A percentile compares a stretch with the other conserved stretches of the same genome.
Conservation (phyloP, 2,888 invertebrate genomes). For the Homarus gammarus region DNA sequence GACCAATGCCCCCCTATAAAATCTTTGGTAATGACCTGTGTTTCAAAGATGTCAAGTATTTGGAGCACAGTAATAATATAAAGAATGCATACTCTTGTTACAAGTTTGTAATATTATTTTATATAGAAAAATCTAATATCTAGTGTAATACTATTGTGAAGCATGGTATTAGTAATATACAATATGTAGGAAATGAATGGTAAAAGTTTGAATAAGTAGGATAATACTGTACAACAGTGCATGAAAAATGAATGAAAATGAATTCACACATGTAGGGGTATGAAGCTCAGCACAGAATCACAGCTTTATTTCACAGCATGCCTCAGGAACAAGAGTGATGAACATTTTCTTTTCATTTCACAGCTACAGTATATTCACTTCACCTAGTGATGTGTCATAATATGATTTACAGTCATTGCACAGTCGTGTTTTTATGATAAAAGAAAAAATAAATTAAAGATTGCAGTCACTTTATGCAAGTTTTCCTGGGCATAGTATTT, state of each 20-base stretch:
- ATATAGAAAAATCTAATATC: constrained; percentile 32
- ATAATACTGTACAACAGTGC: constrained; percentile 17
- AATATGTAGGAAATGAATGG: constrained; percentile 23
- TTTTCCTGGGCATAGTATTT: no score
- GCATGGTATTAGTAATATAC: constrained; percentile 22
- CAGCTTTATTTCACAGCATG: constrained; percentile 38
- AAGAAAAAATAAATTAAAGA: no score
- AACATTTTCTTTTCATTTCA: not conserved
- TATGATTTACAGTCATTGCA: not conserved
- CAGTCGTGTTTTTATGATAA: no score
- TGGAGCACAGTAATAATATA: constrained; percentile 21
- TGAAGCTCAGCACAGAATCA: constrained; percentile 25
- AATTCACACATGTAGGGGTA: not conserved
- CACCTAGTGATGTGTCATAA: not conserved
- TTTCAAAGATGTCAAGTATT: constrained; percentile 2
- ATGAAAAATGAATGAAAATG: constrained; percentile 24
- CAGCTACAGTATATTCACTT: not conserved
- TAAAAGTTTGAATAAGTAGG: constrained; percentile 18
- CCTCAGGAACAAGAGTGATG: constrained; percentile 3
- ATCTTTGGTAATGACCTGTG: constrained; percentile 23
- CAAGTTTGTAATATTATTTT: constrained; percentile 12
- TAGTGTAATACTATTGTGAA: constrained; percentile 1
- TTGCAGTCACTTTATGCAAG: no score
- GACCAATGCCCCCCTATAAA: constrained; percentile 2
- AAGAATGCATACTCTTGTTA: constrained; percentile 42